A percentile compares a stretch with the other conserved stretches of the same genome.
Evolutionary conservation across 2,113 vertebrate species (phyloP).

Genomic region (Odocoileus virginianus): DNA sequence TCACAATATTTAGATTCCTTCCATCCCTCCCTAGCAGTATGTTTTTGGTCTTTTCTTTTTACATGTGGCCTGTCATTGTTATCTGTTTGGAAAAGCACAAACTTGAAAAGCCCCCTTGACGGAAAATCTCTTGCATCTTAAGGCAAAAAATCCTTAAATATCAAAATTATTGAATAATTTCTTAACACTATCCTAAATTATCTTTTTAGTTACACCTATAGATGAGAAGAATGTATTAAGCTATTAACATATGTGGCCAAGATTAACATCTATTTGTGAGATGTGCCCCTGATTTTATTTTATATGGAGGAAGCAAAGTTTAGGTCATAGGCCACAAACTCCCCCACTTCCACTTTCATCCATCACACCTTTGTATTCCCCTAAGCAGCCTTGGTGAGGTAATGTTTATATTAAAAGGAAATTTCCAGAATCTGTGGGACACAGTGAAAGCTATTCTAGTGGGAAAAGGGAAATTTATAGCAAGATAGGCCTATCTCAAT

Average conservation of each 20-base stretch:
- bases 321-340: neutral
- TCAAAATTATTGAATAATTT: neutral
- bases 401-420: neutral
- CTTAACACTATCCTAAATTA: neutral
- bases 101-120: neutral
- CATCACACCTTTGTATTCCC: neutral
- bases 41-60: neutral
- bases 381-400: neutral
- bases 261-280: neutral
- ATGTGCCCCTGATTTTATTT: neutral
- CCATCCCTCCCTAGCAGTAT: neutral
- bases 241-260: neutral
- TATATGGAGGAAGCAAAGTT: neutral
- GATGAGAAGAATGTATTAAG: neutral
- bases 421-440: neutral
- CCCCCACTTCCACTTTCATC: neutral
- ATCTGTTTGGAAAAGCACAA: neutral
- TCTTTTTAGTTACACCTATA: neutral
- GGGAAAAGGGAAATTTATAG: neutral
- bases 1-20: neutral
- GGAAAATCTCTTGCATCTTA: neutral
- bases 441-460: neutral
- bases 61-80: neutral
- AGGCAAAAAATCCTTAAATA: constrained; percentile 11
- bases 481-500: neutral